These are phyloP conservation scores for Ornithoptera priamus DNA, from an alignment of 2,888 invertebrate species.

Conservation along the genomic window DNA sequence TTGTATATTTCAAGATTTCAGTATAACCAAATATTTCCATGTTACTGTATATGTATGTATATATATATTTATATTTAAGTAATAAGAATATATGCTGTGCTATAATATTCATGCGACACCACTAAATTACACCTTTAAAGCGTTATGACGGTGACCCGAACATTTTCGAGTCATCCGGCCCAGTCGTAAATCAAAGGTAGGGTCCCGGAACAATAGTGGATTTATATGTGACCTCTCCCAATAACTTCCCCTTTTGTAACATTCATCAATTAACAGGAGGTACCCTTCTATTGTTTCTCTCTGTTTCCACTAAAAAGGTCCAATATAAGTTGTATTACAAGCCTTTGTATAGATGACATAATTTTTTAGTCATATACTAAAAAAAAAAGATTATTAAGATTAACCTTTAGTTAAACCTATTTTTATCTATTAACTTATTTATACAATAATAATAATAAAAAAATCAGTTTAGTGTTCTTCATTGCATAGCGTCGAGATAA, in stretches of 20 bases:
- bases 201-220: constrained; percentile 35
- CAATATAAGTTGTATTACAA: constrained; percentile 19
- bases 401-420: no score
- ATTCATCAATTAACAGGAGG: constrained; percentile 44
- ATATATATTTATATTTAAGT: not conserved
- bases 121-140: constrained; percentile 10
- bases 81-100: not conserved
- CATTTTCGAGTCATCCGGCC: constrained; percentile 15
- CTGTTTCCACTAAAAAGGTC: constrained; percentile 19
- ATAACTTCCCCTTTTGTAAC: constrained; percentile 42
- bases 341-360: no score
- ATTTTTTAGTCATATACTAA: no score
- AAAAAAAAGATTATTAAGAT: no score
- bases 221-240: constrained; percentile 39
- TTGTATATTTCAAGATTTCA: no score
- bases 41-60: no score
- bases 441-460: no score
- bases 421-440: no score
- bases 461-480: no score
- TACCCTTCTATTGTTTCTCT: constrained; percentile 27
- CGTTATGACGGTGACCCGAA: constrained; percentile 4
- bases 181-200: constrained; percentile 37
- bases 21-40: no score
- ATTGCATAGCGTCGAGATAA: no score
- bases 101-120: constrained; percentile 2